phyloP scores from a whole-genome alignment of 2,113 vertebrate genomes.

The Oophaga pumilio region DNA sequence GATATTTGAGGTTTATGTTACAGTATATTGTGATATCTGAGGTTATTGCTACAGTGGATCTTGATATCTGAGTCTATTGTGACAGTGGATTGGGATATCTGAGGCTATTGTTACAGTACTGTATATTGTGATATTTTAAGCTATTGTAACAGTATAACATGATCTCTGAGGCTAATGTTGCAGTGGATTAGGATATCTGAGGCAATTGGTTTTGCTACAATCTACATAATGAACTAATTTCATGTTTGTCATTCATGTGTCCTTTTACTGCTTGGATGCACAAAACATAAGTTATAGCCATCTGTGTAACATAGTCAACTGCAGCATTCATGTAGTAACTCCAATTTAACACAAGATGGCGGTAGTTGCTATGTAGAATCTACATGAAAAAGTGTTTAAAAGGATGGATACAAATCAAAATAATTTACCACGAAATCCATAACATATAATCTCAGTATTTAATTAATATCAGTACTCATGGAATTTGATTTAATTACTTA shows the following conservation, averaged over 20 bases:
- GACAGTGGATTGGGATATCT: too few relatives aligned
- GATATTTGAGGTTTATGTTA: too few relatives aligned
- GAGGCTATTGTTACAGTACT: too few relatives aligned
- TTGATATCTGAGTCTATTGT: too few relatives aligned
- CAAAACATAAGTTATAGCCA: not conserved
- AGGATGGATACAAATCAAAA: conserved; percentile 7
- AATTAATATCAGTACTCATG: conserved; percentile 12
- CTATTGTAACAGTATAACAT: too few relatives aligned
- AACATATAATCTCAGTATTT: not conserved
- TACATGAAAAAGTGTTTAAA: not conserved
- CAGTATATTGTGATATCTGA: too few relatives aligned
- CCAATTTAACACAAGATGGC: conserved; percentile 23
- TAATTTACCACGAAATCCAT: not conserved
- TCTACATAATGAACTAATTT: too few relatives aligned
- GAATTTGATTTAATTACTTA: conserved; percentile 24
- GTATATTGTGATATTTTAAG: too few relatives aligned
- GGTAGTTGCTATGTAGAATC: conserved; percentile 23
- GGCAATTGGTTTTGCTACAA: not conserved
- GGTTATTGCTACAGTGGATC: too few relatives aligned
- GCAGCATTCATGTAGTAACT: not conserved
- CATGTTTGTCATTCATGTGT: not conserved
- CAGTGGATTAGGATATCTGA: too few relatives aligned
- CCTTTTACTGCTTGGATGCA: not conserved
- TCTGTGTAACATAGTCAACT: not conserved
- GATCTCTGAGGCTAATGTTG: too few relatives aligned